Conservation (phyloP, 2,797 vertebrate species). For the Columba guinea region DNA sequence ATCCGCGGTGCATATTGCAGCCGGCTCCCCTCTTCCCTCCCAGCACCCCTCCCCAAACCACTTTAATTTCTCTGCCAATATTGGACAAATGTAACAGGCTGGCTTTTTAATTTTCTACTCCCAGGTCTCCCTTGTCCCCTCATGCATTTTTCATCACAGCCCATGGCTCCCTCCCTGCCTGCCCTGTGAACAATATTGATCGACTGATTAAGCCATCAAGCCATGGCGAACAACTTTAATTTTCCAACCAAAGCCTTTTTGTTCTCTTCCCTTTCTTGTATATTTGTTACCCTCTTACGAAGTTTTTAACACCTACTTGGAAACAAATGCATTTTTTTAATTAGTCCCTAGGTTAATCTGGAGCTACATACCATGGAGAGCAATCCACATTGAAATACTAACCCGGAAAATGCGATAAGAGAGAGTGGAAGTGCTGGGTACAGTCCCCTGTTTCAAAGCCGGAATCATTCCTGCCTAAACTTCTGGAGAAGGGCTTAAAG, state of each 20-base stretch:
- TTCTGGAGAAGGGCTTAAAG: neutral
- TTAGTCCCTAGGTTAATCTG: neutral
- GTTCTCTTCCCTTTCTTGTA: conserved; percentile 14
- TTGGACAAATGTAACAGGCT: conserved; percentile 81
- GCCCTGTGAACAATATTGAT: conserved; percentile 83
- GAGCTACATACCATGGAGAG: neutral
- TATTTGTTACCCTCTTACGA: neutral
- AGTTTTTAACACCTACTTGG: neutral
- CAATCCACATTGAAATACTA: neutral
- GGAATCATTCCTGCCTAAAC: neutral
- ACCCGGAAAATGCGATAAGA: neutral
- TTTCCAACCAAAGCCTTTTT: conserved; percentile 77
- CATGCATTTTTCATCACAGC: conserved; percentile 86
- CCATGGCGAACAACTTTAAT: conserved; percentile 84
- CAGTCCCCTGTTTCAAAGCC: neutral
- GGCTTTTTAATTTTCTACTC: conserved; percentile 82
- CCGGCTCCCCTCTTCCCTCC: neutral
- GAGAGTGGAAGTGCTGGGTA: neutral
- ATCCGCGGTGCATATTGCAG: neutral
- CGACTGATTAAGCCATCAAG: conserved; percentile 87
- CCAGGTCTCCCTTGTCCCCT: conserved; percentile 74
- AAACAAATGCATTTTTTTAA: neutral
- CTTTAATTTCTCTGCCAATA: conserved; percentile 72
- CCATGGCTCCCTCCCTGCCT: conserved; percentile 60
- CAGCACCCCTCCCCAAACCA: conserved; percentile 6